Base-by-base conservation (phyloP, 2,113 vertebrate genomes). In the Ptilorrhoa leucosticta region DNA sequence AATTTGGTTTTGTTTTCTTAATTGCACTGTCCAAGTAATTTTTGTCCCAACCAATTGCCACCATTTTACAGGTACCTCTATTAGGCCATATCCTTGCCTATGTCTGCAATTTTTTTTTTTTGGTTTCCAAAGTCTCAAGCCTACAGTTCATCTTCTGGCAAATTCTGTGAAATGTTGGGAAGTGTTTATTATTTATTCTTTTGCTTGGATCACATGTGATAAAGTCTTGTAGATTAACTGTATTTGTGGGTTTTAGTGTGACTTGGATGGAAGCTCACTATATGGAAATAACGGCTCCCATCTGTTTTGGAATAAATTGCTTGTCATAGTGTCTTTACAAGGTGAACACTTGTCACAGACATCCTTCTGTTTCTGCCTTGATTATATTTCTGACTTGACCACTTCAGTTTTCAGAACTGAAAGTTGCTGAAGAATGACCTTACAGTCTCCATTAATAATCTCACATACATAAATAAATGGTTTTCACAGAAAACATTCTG, bases 281-380 rank as follows among this genome's bases (percentile, higher is more conserved):
- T 96, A 89, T 90, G 95, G 96, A 96, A 95, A 96, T 97, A 96
- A 89, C 47, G 53, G 24, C 71, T 96, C 93, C 94, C 96, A 95
- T 97, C 91, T 97, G 96, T 96, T 97, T 93, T 90, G 88, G 93
- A 97, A 95, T 97, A 97, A 97, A 95, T 97, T 97, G 88, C 83
- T 96, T 94, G 95, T 95, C 94, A 94, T 69, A 87, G 92, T 92
- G 84, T 92, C 94, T 94, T 88, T 90, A 94, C 83, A 96, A 94
- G 96, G 96, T 96, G 92, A 96, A 96, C 86, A 58, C 90, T 96
- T 96, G 93, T 96, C 94, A 93, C 73, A 94, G 90, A 89, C 57
- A 93, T 81, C 95, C 92, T 96, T 96, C 94, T 95, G 95, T 95
- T 97, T 94, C 94, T 97, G 80, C 87, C 89, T 96, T 97, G 94